These are phyloP conservation scores for Mongoloraphidia duomilia DNA, from an alignment of 2,888 invertebrate genomes.

Conservation along the genomic window DNA sequence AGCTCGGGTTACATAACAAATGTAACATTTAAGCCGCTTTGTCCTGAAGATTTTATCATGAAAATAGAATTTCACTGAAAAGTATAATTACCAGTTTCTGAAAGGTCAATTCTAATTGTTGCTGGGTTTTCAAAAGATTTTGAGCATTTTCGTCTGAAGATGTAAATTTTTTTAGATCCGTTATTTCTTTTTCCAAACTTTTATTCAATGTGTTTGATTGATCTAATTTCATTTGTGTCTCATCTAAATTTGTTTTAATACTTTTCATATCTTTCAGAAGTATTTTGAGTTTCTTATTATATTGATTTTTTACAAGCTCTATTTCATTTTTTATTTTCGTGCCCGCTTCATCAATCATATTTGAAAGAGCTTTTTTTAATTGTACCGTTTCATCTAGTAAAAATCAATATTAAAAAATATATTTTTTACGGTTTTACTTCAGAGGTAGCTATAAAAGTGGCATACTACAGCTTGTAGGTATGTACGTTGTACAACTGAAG, in stretches of 20 bases:
- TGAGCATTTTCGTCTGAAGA: constrained; percentile 23
- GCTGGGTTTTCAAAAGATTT: constrained; percentile 33
- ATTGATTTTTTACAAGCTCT: constrained; percentile 37
- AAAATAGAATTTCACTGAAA: neutral
- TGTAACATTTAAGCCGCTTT: too few species aligned
- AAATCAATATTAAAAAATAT: neutral
- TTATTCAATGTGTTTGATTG: constrained; percentile 38
- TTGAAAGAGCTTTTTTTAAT: constrained; percentile 36
- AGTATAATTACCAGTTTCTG: constrained; percentile 37
- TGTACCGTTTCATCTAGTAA: constrained; percentile 38
- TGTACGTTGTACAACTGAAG: too few species aligned
- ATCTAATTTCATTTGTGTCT: constrained; percentile 39
- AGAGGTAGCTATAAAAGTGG: too few species aligned
- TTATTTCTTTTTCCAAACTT: constrained; percentile 36
- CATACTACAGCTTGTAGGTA: too few species aligned
- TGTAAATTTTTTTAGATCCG: constrained; percentile 29
- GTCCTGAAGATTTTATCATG: too few species aligned
- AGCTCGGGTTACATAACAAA: too few species aligned
- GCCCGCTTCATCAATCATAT: constrained; percentile 40
- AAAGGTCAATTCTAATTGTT: constrained; percentile 41
- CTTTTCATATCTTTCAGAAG: constrained; percentile 40
- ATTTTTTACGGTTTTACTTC: too few species aligned
- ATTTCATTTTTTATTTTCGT: constrained; percentile 42
- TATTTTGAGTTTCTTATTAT: constrained; percentile 41
- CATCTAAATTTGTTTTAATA: constrained; percentile 39